Conservation (phyloP, 2,797 vertebrate species). For the Eutrigla gurnardus region DNA sequence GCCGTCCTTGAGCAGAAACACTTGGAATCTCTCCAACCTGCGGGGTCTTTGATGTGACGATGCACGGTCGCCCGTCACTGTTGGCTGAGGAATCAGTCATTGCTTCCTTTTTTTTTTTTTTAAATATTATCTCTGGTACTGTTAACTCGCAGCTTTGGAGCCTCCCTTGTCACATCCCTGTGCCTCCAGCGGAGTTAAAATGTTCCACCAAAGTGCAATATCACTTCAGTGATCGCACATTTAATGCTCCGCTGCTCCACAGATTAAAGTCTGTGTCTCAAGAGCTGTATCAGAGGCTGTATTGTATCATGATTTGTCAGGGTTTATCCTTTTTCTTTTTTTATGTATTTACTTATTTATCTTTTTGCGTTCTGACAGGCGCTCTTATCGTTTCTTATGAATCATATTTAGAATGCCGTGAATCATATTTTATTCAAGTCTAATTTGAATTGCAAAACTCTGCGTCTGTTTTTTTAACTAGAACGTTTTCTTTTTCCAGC, state of each 20-base stretch:
- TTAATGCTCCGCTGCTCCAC: constrained; percentile 61
- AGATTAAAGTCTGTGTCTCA: constrained; percentile 65
- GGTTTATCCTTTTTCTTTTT: constrained; percentile 52
- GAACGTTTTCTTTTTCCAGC: constrained; percentile 18
- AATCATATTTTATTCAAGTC: constrained; percentile 21
- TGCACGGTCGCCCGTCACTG: constrained; percentile 57
- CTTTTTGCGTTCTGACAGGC: constrained; percentile 37
- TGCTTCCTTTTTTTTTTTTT: constrained; percentile 42
- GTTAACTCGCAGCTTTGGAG: constrained; percentile 59
- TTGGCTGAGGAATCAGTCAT: constrained; percentile 65
- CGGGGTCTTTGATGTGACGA: constrained; percentile 57
- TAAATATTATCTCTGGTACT: constrained; percentile 55
- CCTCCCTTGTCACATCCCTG: constrained; percentile 60
- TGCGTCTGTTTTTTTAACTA: constrained; percentile 24
- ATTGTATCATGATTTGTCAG: constrained; percentile 51
- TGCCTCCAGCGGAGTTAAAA: constrained; percentile 67
- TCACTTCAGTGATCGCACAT: constrained; percentile 69
- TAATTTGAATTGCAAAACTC: constrained; percentile 5
- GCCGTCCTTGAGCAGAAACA: constrained; percentile 28
- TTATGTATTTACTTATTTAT: constrained; percentile 43
- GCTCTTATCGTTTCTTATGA: constrained; percentile 20
- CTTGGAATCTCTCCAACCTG: constrained; percentile 53
- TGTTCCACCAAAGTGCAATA: constrained; percentile 68
- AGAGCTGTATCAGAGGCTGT: constrained; percentile 50
- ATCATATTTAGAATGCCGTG: constrained; percentile 17